Evolutionary conservation across 2,113 vertebrate genomes (phyloP).

Genomic region (Xenopus tropicalis): DNA sequence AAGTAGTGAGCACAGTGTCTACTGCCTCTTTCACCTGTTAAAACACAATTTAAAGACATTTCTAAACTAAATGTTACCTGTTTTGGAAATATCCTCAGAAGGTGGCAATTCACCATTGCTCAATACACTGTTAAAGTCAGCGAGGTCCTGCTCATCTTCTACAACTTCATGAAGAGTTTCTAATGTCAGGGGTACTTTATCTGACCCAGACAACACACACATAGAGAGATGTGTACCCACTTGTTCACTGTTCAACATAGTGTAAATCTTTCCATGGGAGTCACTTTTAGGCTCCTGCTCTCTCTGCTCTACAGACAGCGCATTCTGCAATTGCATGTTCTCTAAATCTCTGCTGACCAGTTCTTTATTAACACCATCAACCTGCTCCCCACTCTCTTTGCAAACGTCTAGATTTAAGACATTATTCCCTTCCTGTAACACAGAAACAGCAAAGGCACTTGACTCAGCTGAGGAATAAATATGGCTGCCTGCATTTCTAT

Average conservation of each 20-base stretch:
- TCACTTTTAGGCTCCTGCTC: not conserved
- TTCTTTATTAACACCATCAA: not conserved
- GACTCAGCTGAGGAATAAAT: not conserved
- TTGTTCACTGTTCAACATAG: not conserved
- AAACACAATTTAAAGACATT: not conserved
- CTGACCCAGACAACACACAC: not conserved
- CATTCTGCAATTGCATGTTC: no score
- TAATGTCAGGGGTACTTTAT: conserved; percentile 4
- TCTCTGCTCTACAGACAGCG: not conserved
- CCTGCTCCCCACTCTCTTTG: not conserved
- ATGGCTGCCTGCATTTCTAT: not conserved
- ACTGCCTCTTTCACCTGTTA: no score
- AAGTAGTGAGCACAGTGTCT: no score
- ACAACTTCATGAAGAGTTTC: conserved; percentile 24
- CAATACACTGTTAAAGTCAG: not conserved
- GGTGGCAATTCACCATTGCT: no score
- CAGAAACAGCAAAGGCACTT: not conserved
- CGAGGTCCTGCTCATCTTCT: conserved; percentile 20
- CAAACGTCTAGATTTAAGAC: no score
- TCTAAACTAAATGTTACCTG: conserved; percentile 7
- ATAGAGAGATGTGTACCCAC: not conserved
- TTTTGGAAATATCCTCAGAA: no score
- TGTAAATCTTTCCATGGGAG: not conserved
- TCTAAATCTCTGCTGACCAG: not conserved
- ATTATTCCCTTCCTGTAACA: not conserved